These are phyloP conservation scores for Parapsyche elsis DNA, from an alignment of 1,140 invertebrate species.

Conservation along the genomic window DNA sequence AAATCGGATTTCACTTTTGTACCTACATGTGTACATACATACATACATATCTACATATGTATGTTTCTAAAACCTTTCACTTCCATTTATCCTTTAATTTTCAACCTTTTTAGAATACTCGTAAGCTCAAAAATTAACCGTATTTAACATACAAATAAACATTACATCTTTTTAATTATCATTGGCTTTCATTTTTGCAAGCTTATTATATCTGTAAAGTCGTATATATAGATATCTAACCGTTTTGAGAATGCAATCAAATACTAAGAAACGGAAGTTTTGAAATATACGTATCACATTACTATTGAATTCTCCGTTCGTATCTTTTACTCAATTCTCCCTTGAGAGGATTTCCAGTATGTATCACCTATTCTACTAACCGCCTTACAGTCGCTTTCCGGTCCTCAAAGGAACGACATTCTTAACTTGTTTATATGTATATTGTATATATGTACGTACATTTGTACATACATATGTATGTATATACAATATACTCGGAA, in stretches of 20 bases:
- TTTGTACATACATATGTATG: slow-evolving; percentile 29
- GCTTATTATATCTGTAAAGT: no score
- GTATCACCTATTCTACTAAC: slow-evolving; percentile 46
- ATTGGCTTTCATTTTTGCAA: no score
- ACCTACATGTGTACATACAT: not conserved
- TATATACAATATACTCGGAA: no score
- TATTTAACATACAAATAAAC: no score
- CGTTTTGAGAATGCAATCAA: no score
- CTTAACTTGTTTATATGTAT: slow-evolving; percentile 10
- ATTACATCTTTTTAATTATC: no score
- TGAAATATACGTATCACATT: not conserved
- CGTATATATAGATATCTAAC: no score
- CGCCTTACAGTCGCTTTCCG: slow-evolving; percentile 17
- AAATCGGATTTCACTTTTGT: slow-evolving; percentile 31
- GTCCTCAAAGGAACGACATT: slow-evolving; percentile 38
- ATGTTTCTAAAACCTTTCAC: slow-evolving; percentile 16
- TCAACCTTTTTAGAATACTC: no score
- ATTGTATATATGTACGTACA: not conserved
- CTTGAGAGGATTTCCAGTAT: slow-evolving; percentile 31
- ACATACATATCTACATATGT: no score
- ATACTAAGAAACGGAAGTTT: no score
- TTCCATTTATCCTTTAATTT: slow-evolving; percentile 16
- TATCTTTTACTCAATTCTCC: not conserved
- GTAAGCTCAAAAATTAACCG: no score
- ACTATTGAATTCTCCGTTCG: not conserved